phyloP scores from a whole-genome alignment of 1,140 invertebrate species.

The Brachionus koreanus region DNA sequence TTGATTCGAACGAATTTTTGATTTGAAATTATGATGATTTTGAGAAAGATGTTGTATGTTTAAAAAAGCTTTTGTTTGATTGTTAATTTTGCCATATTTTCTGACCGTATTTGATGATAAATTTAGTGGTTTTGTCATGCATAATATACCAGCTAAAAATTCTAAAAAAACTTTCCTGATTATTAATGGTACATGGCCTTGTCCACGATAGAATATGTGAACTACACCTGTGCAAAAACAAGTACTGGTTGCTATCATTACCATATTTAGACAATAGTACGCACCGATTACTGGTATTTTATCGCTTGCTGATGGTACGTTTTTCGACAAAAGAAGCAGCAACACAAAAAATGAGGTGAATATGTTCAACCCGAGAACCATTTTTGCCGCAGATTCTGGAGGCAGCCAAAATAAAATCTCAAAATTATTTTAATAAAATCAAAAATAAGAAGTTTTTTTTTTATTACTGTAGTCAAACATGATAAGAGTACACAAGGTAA shows the following conservation, averaged over 20 bases:
- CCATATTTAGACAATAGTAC: slow-evolving; percentile 60
- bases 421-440: background rate
- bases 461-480: slow-evolving; percentile 50
- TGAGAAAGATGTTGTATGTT: no score
- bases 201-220: slow-evolving; percentile 56
- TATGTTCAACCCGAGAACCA: slow-evolving; percentile 59
- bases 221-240: slow-evolving; percentile 58
- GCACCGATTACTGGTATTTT: slow-evolving; percentile 59
- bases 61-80: background rate
- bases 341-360: slow-evolving; percentile 59
- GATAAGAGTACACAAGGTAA: slow-evolving; percentile 57
- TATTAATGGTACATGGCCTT: background rate
- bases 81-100: background rate
- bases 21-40: no score
- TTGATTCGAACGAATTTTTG: no score
- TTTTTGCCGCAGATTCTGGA: slow-evolving; percentile 59
- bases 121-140: slow-evolving; percentile 28
- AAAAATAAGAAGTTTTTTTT: no score
- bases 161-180: slow-evolving; percentile 38
- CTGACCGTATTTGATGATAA: background rate
- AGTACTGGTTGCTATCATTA: slow-evolving; percentile 58
- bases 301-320: slow-evolving; percentile 56
- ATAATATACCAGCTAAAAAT: slow-evolving; percentile 35
- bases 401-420: slow-evolving; percentile 59
- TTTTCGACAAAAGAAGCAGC: slow-evolving; percentile 54